A percentile compares a stretch with the other conserved stretches of the same genome.
Conservation (phyloP, 1,140 invertebrate genomes). For the Cyphomyrmex costatus region DNA sequence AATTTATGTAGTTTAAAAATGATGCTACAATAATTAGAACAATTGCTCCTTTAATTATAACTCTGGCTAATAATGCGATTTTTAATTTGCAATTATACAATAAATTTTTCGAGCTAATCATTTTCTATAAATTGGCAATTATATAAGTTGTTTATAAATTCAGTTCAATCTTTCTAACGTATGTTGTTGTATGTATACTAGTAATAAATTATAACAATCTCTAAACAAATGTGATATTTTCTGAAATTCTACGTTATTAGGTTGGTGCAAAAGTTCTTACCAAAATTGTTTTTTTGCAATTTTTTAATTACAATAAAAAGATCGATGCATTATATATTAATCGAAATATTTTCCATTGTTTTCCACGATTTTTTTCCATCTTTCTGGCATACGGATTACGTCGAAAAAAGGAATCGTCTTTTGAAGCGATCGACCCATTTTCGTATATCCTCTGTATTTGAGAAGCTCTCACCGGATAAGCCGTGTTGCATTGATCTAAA, state of each 20-base stretch:
- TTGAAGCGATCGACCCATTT: too few relatives aligned
- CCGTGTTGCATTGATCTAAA: too few relatives aligned
- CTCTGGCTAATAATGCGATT: neutral
- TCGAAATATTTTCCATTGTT: too few relatives aligned
- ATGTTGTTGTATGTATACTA: neutral
- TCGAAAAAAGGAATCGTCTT: too few relatives aligned
- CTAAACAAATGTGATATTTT: neutral
- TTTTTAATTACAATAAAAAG: too few relatives aligned
- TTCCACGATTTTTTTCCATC: too few relatives aligned
- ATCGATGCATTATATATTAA: too few relatives aligned
- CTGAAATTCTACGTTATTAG: neutral
- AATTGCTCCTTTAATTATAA: slow-evolving; percentile 24
- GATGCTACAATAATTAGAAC: neutral
- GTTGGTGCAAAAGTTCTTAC: too few relatives aligned
- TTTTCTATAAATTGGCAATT: neutral
- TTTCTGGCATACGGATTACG: too few relatives aligned
- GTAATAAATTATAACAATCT: slow-evolving; percentile 14
- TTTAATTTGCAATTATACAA: slow-evolving; percentile 1
- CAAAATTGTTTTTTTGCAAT: too few relatives aligned
- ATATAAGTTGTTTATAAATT: neutral
- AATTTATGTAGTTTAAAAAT: slow-evolving; percentile 25
- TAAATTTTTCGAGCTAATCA: neutral
- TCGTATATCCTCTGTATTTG: too few relatives aligned
- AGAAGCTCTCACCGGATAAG: too few relatives aligned
- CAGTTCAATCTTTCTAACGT: neutral